phyloP scores from a whole-genome alignment of 2,113 vertebrate species.

The Conger conger region DNA sequence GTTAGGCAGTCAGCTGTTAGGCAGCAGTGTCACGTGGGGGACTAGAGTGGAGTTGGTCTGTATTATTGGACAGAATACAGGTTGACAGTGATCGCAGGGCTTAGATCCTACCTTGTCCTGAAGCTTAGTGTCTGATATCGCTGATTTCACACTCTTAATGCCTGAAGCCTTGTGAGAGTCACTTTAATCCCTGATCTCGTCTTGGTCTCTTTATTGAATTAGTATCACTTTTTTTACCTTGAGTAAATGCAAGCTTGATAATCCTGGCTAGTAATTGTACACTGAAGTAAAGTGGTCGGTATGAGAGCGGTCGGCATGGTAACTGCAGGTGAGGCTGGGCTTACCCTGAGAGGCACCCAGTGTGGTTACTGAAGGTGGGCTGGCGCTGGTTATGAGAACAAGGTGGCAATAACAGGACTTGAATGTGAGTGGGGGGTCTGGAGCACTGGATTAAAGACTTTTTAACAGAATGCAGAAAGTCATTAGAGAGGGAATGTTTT shows the following conservation, averaged over 20 bases:
- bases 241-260: not conserved
- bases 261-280: constrained; percentile 1
- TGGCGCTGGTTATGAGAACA: not conserved
- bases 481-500: too few species aligned
- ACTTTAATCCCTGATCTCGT: constrained; percentile 34
- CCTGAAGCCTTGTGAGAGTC: constrained; percentile 32
- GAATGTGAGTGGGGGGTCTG: too few species aligned
- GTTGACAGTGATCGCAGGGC: not conserved
- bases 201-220: constrained; percentile 28
- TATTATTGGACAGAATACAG: not conserved
- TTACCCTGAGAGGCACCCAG: not conserved
- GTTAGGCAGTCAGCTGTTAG: too few species aligned
- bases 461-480: too few species aligned
- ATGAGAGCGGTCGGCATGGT: not conserved
- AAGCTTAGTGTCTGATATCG: constrained; percentile 33
- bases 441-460: too few species aligned
- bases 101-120: too few species aligned
- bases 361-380: not conserved
- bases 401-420: too few species aligned
- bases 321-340: not conserved
- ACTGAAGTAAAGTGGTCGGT: too few species aligned
- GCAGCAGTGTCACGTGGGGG: too few species aligned
- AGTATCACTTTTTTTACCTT: constrained; percentile 21
- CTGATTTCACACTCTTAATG: constrained; percentile 12
- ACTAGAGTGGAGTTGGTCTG: too few species aligned